phyloP scores from a whole-genome alignment of 2,888 invertebrate species.

The Tolmerus cingulatus region DNA sequence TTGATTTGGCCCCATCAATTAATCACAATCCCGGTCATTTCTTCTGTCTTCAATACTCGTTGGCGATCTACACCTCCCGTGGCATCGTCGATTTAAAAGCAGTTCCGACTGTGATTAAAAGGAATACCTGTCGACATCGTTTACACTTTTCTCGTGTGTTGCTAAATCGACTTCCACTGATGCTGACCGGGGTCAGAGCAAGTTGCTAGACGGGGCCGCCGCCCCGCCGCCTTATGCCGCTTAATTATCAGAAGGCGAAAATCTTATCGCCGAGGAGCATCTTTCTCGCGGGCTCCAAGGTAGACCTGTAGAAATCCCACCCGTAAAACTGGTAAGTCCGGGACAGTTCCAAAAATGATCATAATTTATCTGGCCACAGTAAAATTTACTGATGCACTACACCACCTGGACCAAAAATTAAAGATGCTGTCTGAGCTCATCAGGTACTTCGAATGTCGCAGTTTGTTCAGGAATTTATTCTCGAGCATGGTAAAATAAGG shows the following conservation, averaged over 20 bases:
- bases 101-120: neutral
- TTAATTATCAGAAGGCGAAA: neutral
- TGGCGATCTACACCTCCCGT: neutral
- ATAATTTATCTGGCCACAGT: neutral
- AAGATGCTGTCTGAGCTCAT: constrained; percentile 1
- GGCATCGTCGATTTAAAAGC: neutral
- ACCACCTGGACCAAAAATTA: neutral
- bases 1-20: constrained; percentile 4
- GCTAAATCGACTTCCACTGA: neutral
- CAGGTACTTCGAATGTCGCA: neutral
- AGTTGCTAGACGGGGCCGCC: neutral
- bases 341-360: constrained; percentile 18
- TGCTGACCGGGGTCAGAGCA: neutral
- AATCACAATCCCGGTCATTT: constrained; percentile 1
- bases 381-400: neutral
- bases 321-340: constrained; percentile 25
- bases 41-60: neutral
- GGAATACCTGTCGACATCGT: neutral
- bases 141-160: neutral
- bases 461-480: neutral
- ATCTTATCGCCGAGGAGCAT: neutral
- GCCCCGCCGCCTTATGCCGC: neutral
- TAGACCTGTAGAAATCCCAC: constrained; percentile 22
- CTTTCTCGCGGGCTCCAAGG: constrained; percentile 13
- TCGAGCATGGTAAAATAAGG: neutral